Evolutionary conservation across 2,113 vertebrate species (phyloP).

Genomic region (Ammospiza caudacuta): DNA sequence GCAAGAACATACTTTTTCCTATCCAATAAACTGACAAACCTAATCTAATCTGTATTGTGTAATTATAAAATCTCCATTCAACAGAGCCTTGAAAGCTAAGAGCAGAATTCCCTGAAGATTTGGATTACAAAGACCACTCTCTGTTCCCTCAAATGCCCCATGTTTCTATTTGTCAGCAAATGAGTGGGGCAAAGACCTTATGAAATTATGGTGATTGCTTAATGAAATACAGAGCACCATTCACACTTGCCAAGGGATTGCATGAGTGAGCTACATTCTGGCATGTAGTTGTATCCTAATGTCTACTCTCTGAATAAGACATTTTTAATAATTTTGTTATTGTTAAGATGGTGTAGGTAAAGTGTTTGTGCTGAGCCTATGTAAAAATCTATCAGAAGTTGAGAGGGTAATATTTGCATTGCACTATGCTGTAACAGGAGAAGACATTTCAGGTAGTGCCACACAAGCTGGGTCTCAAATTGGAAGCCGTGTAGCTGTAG

Average conservation of each 20-base stretch:
- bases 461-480: not conserved
- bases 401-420: not conserved
- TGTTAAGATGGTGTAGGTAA: not conserved
- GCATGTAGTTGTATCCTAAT: not conserved
- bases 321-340: not conserved
- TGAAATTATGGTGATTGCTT: not conserved
- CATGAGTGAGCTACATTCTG: not conserved
- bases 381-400: not conserved
- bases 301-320: not conserved
- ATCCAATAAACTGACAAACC: not conserved
- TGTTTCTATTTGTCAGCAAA: not conserved
- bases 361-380: not conserved
- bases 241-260: not conserved
- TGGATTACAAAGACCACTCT: not conserved
- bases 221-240: constrained; percentile 1
- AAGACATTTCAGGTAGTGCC: not conserved
- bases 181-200: not conserved
- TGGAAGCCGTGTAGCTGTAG: not conserved
- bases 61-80: not conserved
- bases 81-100: not conserved
- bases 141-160: not conserved
- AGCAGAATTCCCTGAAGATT: constrained; percentile 11
- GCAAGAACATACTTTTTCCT: not conserved
- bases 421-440: not conserved
- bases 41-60: not conserved